Conservation (phyloP, 2,797 vertebrate species). For the Coregonus ussuriensis region DNA sequence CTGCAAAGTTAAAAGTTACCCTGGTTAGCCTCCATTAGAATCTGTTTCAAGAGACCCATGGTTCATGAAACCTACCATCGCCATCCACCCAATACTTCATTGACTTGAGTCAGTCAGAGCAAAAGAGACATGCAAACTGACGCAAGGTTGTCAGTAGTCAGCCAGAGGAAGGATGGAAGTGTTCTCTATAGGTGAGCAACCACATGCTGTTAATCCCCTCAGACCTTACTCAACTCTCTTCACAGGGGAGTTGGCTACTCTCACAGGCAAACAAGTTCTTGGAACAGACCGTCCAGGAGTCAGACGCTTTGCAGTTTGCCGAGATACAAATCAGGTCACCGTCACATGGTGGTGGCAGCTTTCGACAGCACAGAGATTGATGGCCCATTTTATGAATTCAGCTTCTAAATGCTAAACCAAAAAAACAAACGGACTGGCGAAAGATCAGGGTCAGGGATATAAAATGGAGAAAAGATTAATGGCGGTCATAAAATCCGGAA, state of each 20-base stretch:
- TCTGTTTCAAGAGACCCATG: not conserved
- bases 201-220: not conserved
- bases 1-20: not conserved
- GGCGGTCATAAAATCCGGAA: not conserved
- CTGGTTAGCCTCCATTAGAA: not conserved
- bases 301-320: not conserved
- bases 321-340: not conserved
- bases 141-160: not conserved
- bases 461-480: not conserved
- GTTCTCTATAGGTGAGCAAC: not conserved
- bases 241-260: not conserved
- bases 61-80: not conserved
- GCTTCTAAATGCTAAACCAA: not conserved
- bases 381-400: not conserved
- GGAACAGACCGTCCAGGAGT: not conserved
- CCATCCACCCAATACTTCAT: not conserved
- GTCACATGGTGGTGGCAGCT: not conserved
- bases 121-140: not conserved
- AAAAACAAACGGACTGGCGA: not conserved
- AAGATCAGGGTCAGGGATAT: not conserved
- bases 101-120: not conserved
- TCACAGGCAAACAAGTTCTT: not conserved
- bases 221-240: not conserved
- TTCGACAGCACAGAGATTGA: not conserved
- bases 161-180: not conserved